phyloP scores from a whole-genome alignment of 2,797 vertebrate species.

The Cirrhinus mrigala region DNA sequence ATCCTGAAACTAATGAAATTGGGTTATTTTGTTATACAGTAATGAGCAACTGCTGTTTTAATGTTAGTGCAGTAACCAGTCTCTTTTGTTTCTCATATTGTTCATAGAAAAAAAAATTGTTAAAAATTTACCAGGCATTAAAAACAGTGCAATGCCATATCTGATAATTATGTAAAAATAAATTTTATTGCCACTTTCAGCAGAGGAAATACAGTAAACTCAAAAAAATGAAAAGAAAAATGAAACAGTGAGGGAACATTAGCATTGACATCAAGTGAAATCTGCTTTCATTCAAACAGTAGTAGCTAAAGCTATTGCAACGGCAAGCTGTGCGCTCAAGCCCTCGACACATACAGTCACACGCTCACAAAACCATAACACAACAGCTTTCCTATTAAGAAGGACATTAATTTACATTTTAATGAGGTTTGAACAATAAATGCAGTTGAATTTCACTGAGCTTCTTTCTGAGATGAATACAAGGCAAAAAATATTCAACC shows the following conservation, averaged over 20 bases:
- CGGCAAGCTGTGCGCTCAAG: slow-evolving; percentile 9
- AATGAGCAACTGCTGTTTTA: background rate
- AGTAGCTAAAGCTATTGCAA: slow-evolving; percentile 43
- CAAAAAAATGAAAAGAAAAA: slow-evolving; percentile 57
- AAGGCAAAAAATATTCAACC: slow-evolving; percentile 42
- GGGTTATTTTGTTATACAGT: background rate
- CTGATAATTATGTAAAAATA: slow-evolving; percentile 91
- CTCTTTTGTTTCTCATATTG: background rate
- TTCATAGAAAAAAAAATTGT: background rate
- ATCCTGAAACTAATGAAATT: background rate
- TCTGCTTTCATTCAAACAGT: slow-evolving; percentile 61
- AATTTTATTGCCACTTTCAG: slow-evolving; percentile 94
- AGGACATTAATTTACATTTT: slow-evolving; percentile 30
- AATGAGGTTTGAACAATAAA: slow-evolving; percentile 40
- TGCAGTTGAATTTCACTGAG: slow-evolving; percentile 17
- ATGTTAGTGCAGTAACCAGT: background rate
- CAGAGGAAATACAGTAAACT: slow-evolving; percentile 78
- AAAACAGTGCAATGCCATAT: slow-evolving; percentile 38
- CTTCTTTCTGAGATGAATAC: slow-evolving; percentile 23
- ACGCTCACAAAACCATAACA: slow-evolving; percentile 8
- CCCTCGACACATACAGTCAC: slow-evolving; percentile 11
- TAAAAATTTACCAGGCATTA: background rate
- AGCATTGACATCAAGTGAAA: slow-evolving; percentile 47
- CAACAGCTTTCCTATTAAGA: slow-evolving; percentile 11
- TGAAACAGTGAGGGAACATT: slow-evolving; percentile 48